Evolutionary conservation across 2,113 vertebrate genomes (phyloP).

Genomic region (Menura novaehollandiae): DNA sequence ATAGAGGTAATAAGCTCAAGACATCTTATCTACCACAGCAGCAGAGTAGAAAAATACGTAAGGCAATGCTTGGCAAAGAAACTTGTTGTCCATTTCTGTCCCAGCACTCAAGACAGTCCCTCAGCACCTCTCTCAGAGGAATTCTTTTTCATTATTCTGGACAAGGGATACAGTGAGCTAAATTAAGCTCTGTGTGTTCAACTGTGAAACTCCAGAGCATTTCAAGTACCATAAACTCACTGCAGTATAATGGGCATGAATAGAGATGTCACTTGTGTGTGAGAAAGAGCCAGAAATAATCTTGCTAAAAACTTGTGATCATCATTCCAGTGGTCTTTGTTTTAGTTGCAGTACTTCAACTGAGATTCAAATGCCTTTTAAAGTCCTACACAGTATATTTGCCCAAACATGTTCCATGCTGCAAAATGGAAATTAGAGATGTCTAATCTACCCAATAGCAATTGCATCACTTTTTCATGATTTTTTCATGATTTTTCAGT

Average conservation of each 20-base stretch:
- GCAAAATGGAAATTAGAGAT: not conserved
- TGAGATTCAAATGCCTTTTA: not conserved
- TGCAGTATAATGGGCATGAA: not conserved
- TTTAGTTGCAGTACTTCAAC: not conserved
- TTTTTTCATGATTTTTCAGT: not conserved
- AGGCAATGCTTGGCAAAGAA: not conserved
- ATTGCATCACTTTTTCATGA: not conserved
- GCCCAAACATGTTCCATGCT: not conserved
- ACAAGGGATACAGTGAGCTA: not conserved
- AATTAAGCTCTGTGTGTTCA: not conserved
- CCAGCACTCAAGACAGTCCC: not conserved
- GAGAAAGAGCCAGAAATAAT: not conserved
- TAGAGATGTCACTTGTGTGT: not conserved
- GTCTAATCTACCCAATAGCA: not conserved
- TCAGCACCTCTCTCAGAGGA: not conserved
- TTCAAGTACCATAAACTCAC: not conserved
- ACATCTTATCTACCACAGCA: not conserved
- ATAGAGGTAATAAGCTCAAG: not conserved
- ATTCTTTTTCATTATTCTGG: not conserved
- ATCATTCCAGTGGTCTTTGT: not conserved
- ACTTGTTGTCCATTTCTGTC: not conserved
- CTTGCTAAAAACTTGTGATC: not conserved
- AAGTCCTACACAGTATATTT: not conserved
- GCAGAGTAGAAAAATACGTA: not conserved
- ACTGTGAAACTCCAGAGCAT: not conserved